Evolutionary conservation across 2,797 vertebrate species (phyloP), one percentile per base, ranked within the genome.

Genomic region (Fundulus diaphanus): DNA sequence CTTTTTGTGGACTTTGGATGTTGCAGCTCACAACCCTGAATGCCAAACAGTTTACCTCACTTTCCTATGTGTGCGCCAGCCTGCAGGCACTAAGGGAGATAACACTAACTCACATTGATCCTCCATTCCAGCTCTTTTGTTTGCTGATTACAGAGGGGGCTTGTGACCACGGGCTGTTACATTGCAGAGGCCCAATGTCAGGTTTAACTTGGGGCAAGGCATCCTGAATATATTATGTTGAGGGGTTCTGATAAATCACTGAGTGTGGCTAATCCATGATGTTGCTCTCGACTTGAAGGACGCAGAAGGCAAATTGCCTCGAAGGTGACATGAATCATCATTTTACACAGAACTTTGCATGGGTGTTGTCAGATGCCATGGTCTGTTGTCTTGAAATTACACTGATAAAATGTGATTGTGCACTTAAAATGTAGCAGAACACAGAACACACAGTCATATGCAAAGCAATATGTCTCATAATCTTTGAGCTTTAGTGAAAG

Each of bases 91-190:
- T 44, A 20, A 80, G 67, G 72, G 75, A 85, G 89, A 92, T 93
- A 93, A 88, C 81, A 46, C 82, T 87, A 91, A 92, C 83, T 79
- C 84, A 79, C 87, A 91, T 89, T 89, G 90, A 93, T 92, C 83
- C 78, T 78, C 86, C 75, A 65, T 90, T 88, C 89, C 85, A 84
- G 76, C 81, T 78, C 85, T 90, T 89, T 90, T 90, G 87, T 89
- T 80, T 27, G 77, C 83, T 87, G 85, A 90, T 90, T 85, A 87
- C 78, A 72, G 82, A 70, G 54, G 61, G 84, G 74, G 82, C 72
- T 68, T 69, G 63, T 88, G 82, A 78, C 89, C 86, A 78, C 40
- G 7, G 84, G 90, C 87, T 85, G 82, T 86, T 85, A 52, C 73
- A 52, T 4, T 73, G 70, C 76, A 77, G 29, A 81, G 74, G 69